phyloP scores from a whole-genome alignment of 2,113 vertebrate genomes.

The Macrotis lagotis region DNA sequence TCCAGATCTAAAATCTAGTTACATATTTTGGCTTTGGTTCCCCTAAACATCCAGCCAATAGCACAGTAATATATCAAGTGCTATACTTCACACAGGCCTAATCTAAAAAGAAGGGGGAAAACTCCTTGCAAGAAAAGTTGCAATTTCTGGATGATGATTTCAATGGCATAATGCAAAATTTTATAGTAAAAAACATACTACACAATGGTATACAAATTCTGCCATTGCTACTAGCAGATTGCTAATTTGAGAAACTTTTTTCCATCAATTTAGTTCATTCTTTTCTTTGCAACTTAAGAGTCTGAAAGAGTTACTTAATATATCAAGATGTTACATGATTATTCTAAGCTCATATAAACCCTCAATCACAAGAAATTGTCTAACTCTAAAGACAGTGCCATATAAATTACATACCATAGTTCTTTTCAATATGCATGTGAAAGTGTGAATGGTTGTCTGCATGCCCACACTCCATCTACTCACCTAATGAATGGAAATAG shows the following conservation, averaged over 20 bases:
- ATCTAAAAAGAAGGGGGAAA: not conserved
- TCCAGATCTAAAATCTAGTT: not conserved
- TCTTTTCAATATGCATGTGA: not conserved
- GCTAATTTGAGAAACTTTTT: not conserved
- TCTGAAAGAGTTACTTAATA: not conserved
- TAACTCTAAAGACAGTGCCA: not conserved
- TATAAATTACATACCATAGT: fast-evolving
- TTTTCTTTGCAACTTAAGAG: not conserved
- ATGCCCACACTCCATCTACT: not conserved
- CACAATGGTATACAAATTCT: not conserved
- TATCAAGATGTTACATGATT: not conserved
- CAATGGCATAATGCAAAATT: not conserved
- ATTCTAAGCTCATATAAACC: not conserved
- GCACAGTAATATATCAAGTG: not conserved
- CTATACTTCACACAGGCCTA: not conserved
- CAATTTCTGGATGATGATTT: not conserved
- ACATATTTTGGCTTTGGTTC: not conserved
- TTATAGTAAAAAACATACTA: not conserved
- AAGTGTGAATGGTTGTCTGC: too few species aligned
- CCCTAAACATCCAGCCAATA: not conserved
- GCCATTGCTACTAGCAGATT: not conserved
- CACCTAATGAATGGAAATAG: not conserved
- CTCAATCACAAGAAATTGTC: not conserved
- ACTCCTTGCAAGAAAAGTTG: not conserved
- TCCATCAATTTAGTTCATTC: not conserved